These are phyloP conservation scores for Acanthis flammea DNA, from an alignment of 2,797 vertebrate genomes.

Conservation along the genomic window DNA sequence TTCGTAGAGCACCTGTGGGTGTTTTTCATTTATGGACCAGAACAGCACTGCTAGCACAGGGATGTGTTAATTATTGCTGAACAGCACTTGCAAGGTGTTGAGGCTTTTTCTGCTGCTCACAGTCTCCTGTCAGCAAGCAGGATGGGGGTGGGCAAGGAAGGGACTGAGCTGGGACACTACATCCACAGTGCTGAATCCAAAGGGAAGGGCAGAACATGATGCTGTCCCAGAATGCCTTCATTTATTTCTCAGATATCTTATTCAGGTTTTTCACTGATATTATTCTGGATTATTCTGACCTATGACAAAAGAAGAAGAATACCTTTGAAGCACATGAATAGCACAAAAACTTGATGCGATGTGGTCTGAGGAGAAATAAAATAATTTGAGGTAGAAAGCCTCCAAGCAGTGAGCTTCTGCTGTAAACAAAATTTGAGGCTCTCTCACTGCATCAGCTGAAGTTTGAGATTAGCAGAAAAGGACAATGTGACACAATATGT, in stretches of 20 bases:
- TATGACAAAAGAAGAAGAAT: background rate
- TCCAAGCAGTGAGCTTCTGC: background rate
- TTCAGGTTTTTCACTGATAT: background rate
- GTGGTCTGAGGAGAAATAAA: background rate
- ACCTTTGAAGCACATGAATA: background rate
- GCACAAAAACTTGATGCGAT: background rate
- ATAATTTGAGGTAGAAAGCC: background rate
- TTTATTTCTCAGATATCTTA: background rate
- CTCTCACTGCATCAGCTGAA: background rate
- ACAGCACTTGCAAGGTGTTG: background rate
- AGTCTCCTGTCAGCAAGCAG: background rate
- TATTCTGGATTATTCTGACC: background rate
- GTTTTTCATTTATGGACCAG: background rate
- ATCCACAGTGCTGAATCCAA: background rate
- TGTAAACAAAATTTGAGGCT: background rate
- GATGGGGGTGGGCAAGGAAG: background rate
- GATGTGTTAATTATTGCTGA: background rate
- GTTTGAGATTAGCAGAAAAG: background rate
- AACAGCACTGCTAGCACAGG: background rate
- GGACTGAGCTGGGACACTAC: background rate
- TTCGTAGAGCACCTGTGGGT: background rate
- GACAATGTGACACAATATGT: background rate
- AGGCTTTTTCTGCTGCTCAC: background rate
- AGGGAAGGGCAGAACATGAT: background rate
- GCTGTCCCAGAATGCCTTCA: background rate